Evolutionary conservation across 2,797 vertebrate species (phyloP), one percentile per base, ranked within the genome.

Genomic region (Alectoris magna): DNA sequence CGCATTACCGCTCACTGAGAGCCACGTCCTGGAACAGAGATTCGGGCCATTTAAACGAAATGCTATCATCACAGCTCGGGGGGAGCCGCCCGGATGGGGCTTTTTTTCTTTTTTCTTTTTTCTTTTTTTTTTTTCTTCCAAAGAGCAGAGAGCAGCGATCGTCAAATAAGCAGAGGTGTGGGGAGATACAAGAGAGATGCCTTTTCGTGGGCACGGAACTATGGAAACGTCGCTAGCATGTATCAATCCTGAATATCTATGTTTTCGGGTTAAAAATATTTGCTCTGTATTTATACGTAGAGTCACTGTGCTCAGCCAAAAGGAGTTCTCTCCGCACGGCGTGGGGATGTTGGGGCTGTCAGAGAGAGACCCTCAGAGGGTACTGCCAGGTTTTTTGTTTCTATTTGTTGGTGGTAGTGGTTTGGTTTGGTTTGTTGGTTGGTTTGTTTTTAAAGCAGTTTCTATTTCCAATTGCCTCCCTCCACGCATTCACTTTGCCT

Each of bases 1-100:
- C 23, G 5, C 21, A 7, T 53, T 17, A 11, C 3, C 1, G 1
- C 4, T 11, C 21, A 17, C 41, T 2, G 12, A 6, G 49, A 14
- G 29, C 22, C 58, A 24, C n/a, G 43, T 12, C 4, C 2, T 1
- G 1, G 39, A 36, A 86, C 49, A 1, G 5, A n/a, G 26, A 64
- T 64, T 64, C n/a, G 2, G 0, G 21, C 4, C 4, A 49, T 34
- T 70, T 46, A 43, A 43, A 76, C 15, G 19, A 1, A 55, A 60
- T 1, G 11, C 15, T 22, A 53, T 34, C 14, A 6, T 21, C 44
- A 55, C 21, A 19, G 14, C 18, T 7, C 11, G 55, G 55, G 16
- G 15, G 26, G 27, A 53, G 51, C 27, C 10, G 53, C 55, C 18
- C 17, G 31, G 19, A n/a, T 56, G 17, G 55, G 31, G 31, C 11